Base-by-base conservation (phyloP, 2,888 invertebrate genomes). In the Leucoma salicis region DNA sequence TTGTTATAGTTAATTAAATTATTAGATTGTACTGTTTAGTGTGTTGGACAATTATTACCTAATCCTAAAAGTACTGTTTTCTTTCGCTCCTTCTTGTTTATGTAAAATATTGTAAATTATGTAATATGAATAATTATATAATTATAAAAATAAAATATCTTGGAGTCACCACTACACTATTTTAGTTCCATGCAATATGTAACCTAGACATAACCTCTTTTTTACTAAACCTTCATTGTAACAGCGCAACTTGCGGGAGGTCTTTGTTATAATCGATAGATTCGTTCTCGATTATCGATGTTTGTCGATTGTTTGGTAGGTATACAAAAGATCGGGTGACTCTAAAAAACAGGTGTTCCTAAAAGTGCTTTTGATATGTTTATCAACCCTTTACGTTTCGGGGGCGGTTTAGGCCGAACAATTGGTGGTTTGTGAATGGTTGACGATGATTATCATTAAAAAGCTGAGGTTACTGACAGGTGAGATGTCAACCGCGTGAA, bases 331-430 rank as follows among this genome's bases (percentile, higher is more conserved):
- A 53, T 54, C 57, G 58, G 70, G 64, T 69, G 74, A 72, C 71
- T 77, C 69, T 69, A 66, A 70, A 82, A 86, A 86, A 86, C 87
- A 88, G 86, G 89, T 88, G 83, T 78, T 37, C 54, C 71, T 78
- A 74, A 72, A 44, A 74, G 63, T 59, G 61, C 74, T 72, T 83
- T 88, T 88, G 87, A 88, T 86, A 87, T 87, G 82, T 88, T 88
- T 88, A 88, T 88, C 86, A 85, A 83, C 80, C 81, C 83, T 84
- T 38, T 83, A 82, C 80, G 79, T 85, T 83, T 69, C 63, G 79
- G 77, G 83, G 86, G 82, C 74, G 77, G 74, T 74, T 76, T 75
- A 69, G 70, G 46, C 8, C 56, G 70, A 81, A 86, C 82, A 84
- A 86, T 82, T 66, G 69, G 63, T 67, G 69, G 70, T 73, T 31